Evolutionary conservation across 2,888 invertebrate genomes (phyloP).

Genomic region (Platerodrilus igneus): DNA sequence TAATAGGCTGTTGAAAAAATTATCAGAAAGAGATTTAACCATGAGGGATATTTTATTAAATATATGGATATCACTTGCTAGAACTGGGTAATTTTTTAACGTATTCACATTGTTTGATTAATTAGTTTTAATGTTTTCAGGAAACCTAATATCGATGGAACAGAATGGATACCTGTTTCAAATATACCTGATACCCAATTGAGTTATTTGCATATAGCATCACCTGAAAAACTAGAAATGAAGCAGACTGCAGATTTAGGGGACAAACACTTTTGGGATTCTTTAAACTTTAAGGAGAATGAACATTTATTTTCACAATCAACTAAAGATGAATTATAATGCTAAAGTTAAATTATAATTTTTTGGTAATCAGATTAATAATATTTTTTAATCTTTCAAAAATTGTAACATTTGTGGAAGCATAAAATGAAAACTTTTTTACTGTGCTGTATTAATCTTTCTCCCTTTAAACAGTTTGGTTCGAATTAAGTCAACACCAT

Average conservation of each 20-base stretch:
- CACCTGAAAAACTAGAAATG: slow-evolving; percentile 48
- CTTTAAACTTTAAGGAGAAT: slow-evolving; percentile 53
- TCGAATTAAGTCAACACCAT: no score
- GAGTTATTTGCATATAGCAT: slow-evolving; percentile 51
- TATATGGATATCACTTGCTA: slow-evolving; percentile 52
- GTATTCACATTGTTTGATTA: no score
- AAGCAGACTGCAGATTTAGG: slow-evolving; percentile 50
- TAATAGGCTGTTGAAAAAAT: slow-evolving; percentile 35
- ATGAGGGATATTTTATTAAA: slow-evolving; percentile 51
- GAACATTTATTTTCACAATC: slow-evolving; percentile 30
- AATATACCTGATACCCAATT: slow-evolving; percentile 45
- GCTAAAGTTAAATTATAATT: no score
- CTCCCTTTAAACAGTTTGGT: no score
- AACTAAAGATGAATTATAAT: slow-evolving; percentile 12
- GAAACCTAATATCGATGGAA: slow-evolving; percentile 10
- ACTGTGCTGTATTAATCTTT: no score
- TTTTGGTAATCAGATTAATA: no score
- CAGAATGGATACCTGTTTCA: slow-evolving; percentile 49
- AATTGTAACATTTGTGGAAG: no score
- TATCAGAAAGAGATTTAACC: slow-evolving; percentile 42
- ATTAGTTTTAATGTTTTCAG: no score
- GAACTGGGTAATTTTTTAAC: slow-evolving; percentile 50
- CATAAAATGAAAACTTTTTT: no score
- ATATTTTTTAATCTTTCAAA: no score
- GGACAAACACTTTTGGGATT: slow-evolving; percentile 54